Evolutionary conservation across 2,797 vertebrate genomes (phyloP), one percentile per base, ranked within the genome.

Genomic region (Lerista edwardsae): DNA sequence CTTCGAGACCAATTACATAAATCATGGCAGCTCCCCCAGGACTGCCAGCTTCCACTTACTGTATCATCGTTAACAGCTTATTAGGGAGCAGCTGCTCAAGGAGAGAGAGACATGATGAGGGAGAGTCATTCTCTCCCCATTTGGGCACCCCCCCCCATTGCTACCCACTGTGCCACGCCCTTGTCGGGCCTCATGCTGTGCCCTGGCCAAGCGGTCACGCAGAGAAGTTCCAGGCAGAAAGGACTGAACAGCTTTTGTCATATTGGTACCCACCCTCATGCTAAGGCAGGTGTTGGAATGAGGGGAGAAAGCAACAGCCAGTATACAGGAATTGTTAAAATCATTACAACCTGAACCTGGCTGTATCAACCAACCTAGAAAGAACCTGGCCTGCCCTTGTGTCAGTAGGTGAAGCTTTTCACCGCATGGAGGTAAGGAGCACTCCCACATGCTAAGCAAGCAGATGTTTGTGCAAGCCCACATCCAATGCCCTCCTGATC

Each of bases 1-100:
- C 96, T 95, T 87, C 1, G 96, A 96, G 96, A 95, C 96, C 96
- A 96, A 97, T 97, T 96, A 96, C 95, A 95, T 95, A 95, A 95
- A 96, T 95, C 95, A 93, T 88, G 93, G 94, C 88, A 85, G 94
- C 94, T 96, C 96, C 94, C 96, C 85, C 89, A 95, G 95, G 95
- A 95, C 89, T 86, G 91, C 87, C 90, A 17, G 87, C 93, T 95
- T 87, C 95, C 93, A 95, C 95, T 94, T 92, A 95, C 95, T 94
- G 95, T 93, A 94, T 93, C 93, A 95, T 96, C 95, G 94, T 96
- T 96, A 96, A 96, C 95, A 93, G 95, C 94, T 95, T 95, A 96
- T 97, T 96, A 96, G 95, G 94, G 92, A 95, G 90, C 95, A 96
- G 95, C 94, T 95, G 95, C 95, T 95, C 87, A 39, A 81, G 86